Conservation (phyloP, 2,888 invertebrate species). For the Pterobdella sp. region DNA sequence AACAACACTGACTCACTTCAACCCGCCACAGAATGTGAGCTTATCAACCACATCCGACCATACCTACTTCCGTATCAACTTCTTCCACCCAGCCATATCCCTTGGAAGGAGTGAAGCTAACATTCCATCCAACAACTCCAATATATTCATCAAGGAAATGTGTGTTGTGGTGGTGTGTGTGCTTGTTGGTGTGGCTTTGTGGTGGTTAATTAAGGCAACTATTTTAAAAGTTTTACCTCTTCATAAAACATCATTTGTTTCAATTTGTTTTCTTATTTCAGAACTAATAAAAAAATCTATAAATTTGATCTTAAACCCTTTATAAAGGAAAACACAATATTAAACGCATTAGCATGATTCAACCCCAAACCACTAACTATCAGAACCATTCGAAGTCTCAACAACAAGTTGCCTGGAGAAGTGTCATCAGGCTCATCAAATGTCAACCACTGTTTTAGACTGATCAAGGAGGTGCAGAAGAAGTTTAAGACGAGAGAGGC, state of each 20-base stretch:
- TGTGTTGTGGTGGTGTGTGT: constrained; percentile 57
- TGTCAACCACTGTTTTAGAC: constrained; percentile 86
- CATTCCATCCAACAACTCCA: constrained; percentile 84
- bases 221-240: no score
- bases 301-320: background rate
- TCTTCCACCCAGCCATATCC: constrained; percentile 91
- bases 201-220: background rate
- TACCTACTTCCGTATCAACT: constrained; percentile 92
- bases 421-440: constrained; percentile 89
- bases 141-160: constrained; percentile 96
- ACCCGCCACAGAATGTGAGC: constrained; percentile 68
- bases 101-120: constrained; percentile 88
- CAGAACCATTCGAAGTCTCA: constrained; percentile 86
- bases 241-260: no score
- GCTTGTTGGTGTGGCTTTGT: background rate
- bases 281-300: no score
- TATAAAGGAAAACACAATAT: background rate
- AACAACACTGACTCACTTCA: no score
- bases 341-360: background rate
- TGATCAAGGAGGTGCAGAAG: constrained; percentile 98
- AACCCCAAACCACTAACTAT: background rate
- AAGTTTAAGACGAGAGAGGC: constrained; percentile 95
- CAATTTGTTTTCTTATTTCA: background rate
- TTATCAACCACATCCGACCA: constrained; percentile 97
- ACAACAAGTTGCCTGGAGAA: constrained; percentile 94